Evolutionary conservation across 2,113 vertebrate species (phyloP), one percentile per base, ranked within the genome.

Genomic region (Aphelocoma coerulescens): DNA sequence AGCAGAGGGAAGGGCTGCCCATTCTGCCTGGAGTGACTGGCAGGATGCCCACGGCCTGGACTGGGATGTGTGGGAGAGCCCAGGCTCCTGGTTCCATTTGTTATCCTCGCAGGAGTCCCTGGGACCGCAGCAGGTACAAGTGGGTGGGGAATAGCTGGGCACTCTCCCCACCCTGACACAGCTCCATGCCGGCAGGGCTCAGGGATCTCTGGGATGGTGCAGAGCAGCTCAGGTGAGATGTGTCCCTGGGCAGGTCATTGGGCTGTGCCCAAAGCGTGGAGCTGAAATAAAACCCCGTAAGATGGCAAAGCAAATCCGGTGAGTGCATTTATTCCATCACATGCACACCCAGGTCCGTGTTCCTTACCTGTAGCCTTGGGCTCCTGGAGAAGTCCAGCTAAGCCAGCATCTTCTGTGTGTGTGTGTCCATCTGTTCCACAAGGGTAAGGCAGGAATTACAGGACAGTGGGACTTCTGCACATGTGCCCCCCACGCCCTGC

Each of bases 271-370:
- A 5, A 10, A 28, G 22, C 0, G 2, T 10, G 9, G 44, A 55
- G 23, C 39, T 33, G 63, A 61, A 73, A 59, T 54, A 55, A 92
- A 93, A 51, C 2, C 11, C 37, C 8, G 0, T 2, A 0, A 43
- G 6, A 16, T 2, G 21, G 39, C 69, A 44, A 26, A 72, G 41
- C 28, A 18, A 16, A 24, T 15, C 26, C 8, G 39, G 15, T 43
- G 63, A 35, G 69, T 9, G 3, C 33, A 2, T 41, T 69, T 13
- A 6, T 66, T 13, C 54, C 61, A 10, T 3, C 54, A 5, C 9
- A 0, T 0, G 7, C 43, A 16, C 22, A 9, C 1, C 4, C 52
- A 27, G 86, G 8, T 5, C 39, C 1, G 16, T 43, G 61, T 1
- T 1, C 32, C 49, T 51, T 3, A 63, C 43, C 77, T 43, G 49